Evolutionary conservation across 1,140 invertebrate species (phyloP), one percentile per base, ranked within the genome.

Genomic region (Pinna nobilis): DNA sequence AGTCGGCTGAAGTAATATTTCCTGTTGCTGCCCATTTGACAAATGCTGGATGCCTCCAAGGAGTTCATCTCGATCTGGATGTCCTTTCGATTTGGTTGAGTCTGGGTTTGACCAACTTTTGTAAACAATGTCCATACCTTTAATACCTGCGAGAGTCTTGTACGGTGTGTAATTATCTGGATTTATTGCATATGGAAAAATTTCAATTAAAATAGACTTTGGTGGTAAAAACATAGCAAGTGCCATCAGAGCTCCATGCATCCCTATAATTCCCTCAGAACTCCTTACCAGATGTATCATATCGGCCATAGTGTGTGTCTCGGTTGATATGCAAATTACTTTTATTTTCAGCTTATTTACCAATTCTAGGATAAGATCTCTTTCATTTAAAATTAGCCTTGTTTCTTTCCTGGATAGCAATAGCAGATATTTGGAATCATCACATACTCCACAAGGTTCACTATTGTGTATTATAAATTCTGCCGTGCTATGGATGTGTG

Each of bases 241-340:
- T 1, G 96, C 96, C 13, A 99, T 87, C 0, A 98, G 96, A 71
- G 97, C 96, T 32, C 98, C 98, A 90, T 99, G 98, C 90, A 99
- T 98, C 33, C 97, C 97, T 84, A 99, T 95, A 66, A 98, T 93
- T 70, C 98, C 93, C 74, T 78, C 78, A 23, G 89, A 84, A 50
- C 79, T 53, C 6, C 53, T 60, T 5, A 91, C 65, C 47, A 79
- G 69, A 13, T 79, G 25, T 20, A 91, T 83, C 20, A 91, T 83
- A 39, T 90, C 83, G 25, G 53, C 70, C 11, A 88, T 32, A n/a
- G 74, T 69, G 69, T 86, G 78, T 6, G 79, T 82, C 67, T 88
- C 86, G n/a, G n/a, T n/a, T n/a, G n/a, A n/a, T n/a, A n/a, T n/a
- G n/a, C n/a, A n/a, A 25, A 86, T 68, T 49, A 81, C 82, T n/a